These are phyloP conservation scores for Pygoscelis adeliae DNA, from an alignment of 2,113 vertebrate genomes.

Conservation along the genomic window DNA sequence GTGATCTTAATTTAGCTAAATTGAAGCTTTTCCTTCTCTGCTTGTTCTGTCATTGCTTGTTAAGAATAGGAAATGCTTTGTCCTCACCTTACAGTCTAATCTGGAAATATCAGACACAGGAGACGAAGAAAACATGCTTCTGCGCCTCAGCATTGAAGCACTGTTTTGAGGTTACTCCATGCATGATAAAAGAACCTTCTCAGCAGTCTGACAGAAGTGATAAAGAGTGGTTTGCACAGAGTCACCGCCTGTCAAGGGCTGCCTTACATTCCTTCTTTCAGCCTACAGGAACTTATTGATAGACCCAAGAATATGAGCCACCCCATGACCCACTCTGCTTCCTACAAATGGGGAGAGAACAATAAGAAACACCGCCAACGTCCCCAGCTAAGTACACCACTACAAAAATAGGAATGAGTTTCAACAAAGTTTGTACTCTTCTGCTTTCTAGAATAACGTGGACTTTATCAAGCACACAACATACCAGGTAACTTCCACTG, in stretches of 20 bases:
- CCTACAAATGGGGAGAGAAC: neutral
- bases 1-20: conserved; percentile 50
- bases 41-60: neutral
- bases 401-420: neutral
- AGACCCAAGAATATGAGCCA: neutral
- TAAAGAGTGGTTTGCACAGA: neutral
- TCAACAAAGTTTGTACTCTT: neutral
- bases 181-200: neutral
- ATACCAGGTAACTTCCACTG: neutral
- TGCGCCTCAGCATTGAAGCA: neutral
- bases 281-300: neutral
- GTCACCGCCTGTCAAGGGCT: neutral
- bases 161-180: neutral
- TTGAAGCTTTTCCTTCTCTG: conserved; percentile 19
- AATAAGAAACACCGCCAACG: rapidly evolving
- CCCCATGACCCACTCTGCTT: neutral
- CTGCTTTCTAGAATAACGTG: neutral
- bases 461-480: neutral
- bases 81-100: conserved; percentile 1
- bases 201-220: neutral
- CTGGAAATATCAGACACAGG: neutral
- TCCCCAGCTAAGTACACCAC: neutral
- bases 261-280: neutral
- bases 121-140: neutral
- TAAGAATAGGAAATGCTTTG: conserved; percentile 42